Evolutionary conservation across 2,113 vertebrate species (phyloP), one percentile per base, ranked within the genome.

Genomic region (Nothocercus nigrocapillus): DNA sequence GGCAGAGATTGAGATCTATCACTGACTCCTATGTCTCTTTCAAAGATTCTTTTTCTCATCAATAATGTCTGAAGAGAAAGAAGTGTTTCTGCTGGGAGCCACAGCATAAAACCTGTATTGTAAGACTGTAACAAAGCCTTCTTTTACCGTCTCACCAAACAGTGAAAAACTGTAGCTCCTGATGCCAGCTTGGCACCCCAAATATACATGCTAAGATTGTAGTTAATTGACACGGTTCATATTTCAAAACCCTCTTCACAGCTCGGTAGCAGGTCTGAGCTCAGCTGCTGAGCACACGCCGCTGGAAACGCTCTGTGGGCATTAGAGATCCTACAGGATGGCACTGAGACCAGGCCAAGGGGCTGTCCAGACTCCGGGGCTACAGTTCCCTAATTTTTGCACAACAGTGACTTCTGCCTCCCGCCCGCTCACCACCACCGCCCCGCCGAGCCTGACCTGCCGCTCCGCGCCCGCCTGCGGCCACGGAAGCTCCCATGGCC

Each of bases 251-350:
- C 18, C 36, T 67, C 25, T 68, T 82, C 45, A 53, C 27, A 69
- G 63, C 42, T 19, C 63, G 75, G 53, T 2, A 72, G 75, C 54
- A 62, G 2, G 2, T 62, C 36, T 32, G 44, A 34, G 47, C 18
- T 49, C 2, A n/a, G 20, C 59, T 85, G 70, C 30, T 22, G 75
- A 80, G 56, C 10, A 32, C 63, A 13, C 3, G 13, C 8, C 78
- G 42, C 19, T 11, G 25, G 51, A 72, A 34, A 80, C 47, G 27
- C 32, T 10, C 5, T 0, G 7, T 2, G 16, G 73, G 17, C 51
- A 40, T 28, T 6, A 73, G 8, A 44, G 28, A 79, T 66, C 11
- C 0, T 0, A 1, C 16, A 64, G 45, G 59, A 72, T 38, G 19
- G 45, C 21, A 56, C 19, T 12, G 9, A 44, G 38, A 47, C 17